Evolutionary conservation across 2,113 vertebrate genomes (phyloP).

Genomic region (Chloebia gouldiae): DNA sequence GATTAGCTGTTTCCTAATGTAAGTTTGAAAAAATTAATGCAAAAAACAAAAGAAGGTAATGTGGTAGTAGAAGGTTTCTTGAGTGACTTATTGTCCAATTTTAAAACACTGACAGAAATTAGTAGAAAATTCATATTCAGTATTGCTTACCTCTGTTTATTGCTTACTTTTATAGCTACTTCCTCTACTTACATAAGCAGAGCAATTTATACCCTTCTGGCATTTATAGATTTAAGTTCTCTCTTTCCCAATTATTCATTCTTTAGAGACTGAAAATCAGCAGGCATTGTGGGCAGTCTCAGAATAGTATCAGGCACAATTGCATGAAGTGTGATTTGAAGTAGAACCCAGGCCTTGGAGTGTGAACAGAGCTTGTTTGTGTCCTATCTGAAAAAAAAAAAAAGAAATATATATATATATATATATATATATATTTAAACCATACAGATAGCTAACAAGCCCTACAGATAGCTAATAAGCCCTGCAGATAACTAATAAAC

Average conservation of each 20-base stretch:
- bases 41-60: neutral
- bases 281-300: neutral
- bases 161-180: conserved; percentile 15
- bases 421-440: neutral
- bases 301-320: neutral
- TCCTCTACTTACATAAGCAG: neutral
- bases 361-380: neutral
- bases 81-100: neutral
- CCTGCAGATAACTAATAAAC: neutral
- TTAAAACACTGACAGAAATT: conserved; percentile 17
- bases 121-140: neutral
- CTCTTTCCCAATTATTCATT: neutral
- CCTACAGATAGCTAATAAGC: neutral
- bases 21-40: neutral
- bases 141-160: neutral
- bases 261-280: neutral
- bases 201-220: neutral
- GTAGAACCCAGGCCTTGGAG: neutral
- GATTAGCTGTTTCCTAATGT: conserved; percentile 4
- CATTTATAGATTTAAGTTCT: neutral
- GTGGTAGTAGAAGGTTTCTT: neutral
- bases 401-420: neutral
- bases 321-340: neutral
- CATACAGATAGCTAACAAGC: neutral
- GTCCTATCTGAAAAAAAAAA: neutral